Conservation (phyloP, 2,888 invertebrate species). For the Acronicta aceris region DNA sequence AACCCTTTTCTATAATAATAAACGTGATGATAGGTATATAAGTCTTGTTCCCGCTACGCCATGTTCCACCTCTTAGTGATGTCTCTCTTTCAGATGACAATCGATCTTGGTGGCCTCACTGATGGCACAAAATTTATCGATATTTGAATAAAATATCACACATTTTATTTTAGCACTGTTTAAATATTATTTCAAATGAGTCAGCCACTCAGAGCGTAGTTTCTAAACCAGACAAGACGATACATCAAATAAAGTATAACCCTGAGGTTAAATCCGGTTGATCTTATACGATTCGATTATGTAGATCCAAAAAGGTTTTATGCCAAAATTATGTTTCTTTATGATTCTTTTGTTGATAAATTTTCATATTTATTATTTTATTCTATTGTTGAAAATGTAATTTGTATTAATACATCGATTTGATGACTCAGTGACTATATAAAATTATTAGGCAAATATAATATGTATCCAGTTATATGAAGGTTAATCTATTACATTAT, state of each 20-base stretch:
- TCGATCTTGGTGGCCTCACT: not conserved
- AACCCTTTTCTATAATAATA: too few relatives aligned
- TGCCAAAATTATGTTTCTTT: constrained; percentile 31
- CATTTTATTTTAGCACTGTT: constrained; percentile 4
- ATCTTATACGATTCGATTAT: constrained; percentile 43
- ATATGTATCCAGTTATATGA: too few relatives aligned
- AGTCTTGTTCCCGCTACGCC: too few relatives aligned
- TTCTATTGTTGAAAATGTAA: constrained; percentile 22
- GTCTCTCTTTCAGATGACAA: too few relatives aligned
- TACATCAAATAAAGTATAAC: constrained; percentile 40
- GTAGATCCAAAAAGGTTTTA: constrained; percentile 41
- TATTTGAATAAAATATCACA: constrained; percentile 13
- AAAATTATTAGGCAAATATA: not conserved
- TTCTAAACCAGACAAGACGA: constrained; percentile 24
- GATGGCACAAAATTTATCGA: not conserved
- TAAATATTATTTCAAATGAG: constrained; percentile 24
- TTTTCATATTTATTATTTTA: constrained; percentile 15
- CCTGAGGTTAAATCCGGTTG: constrained; percentile 41
- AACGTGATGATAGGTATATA: too few relatives aligned
- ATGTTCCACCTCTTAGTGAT: too few relatives aligned
- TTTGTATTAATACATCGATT: constrained; percentile 22
- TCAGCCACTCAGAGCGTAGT: constrained; percentile 25
- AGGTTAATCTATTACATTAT: too few relatives aligned
- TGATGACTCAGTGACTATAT: constrained; percentile 29
- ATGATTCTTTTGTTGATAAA: constrained; percentile 15